Conservation (phyloP, 2,113 vertebrate species). For the Mellivora capensis region DNA sequence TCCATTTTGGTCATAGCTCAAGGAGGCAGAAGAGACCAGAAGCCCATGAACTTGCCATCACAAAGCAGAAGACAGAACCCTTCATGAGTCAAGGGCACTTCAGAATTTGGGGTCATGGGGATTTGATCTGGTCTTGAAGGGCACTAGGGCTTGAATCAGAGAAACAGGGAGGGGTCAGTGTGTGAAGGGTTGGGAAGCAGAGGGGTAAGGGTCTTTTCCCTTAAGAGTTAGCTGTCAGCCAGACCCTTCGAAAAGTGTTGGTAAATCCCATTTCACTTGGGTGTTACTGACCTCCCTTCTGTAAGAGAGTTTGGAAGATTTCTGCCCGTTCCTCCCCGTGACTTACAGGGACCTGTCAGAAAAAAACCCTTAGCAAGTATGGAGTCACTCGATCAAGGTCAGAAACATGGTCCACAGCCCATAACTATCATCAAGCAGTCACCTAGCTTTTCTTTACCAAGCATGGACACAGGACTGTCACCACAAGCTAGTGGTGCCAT, state of each 20-base stretch:
- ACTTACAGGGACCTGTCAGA: neutral
- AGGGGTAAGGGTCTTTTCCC: too few species aligned
- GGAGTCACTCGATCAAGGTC: too few species aligned
- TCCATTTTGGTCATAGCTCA: neutral
- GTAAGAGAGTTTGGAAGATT: neutral
- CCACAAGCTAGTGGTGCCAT: neutral
- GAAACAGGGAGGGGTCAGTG: neutral
- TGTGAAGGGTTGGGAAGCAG: neutral
- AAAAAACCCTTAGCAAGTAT: neutral
- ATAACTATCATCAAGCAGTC: too few species aligned
- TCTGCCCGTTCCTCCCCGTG: rapidly evolving
- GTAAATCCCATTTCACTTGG: neutral
- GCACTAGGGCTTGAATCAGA: neutral
- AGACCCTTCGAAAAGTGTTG: neutral
- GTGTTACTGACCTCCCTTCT: neutral
- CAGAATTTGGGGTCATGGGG: neutral
- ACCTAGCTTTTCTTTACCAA: neutral
- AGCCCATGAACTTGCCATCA: too few species aligned
- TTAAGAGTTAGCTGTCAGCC: neutral
- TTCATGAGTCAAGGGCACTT: neutral
- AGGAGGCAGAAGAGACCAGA: neutral
- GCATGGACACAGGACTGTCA: rapidly evolving
- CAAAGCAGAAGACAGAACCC: too few species aligned
- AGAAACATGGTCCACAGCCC: neutral
- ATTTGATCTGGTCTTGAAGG: neutral